Evolutionary conservation across 2,888 invertebrate genomes (phyloP).

Genomic region (Pristionchus japonicus): DNA sequence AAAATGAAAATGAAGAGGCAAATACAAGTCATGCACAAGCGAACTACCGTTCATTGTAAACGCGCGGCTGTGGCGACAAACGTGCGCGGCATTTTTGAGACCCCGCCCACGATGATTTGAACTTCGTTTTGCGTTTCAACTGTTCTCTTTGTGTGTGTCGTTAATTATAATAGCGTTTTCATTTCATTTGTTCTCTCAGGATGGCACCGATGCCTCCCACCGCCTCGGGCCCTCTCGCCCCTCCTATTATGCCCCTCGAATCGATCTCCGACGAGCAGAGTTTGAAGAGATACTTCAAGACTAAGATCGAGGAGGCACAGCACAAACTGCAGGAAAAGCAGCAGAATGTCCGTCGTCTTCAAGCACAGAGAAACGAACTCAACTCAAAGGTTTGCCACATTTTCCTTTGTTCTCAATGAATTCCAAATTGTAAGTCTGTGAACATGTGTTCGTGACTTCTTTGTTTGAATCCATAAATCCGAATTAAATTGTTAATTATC

Average conservation of each 20-base stretch:
- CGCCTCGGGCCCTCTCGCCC: not conserved
- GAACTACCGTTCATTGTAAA: not conserved
- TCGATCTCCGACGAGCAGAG: slow-evolving; percentile 57
- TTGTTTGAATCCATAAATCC: not conserved
- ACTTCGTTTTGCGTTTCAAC: not conserved
- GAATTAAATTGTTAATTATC: not conserved
- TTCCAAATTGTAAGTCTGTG: not conserved
- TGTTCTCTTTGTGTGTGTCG: not conserved
- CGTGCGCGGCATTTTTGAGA: not conserved
- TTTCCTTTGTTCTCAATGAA: not conserved
- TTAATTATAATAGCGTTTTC: not conserved
- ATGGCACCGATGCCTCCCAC: slow-evolving; percentile 47
- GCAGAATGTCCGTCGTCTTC: slow-evolving; percentile 94
- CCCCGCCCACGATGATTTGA: slow-evolving; percentile 39
- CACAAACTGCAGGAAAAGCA: slow-evolving; percentile 87
- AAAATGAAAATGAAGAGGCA: too few relatives aligned
- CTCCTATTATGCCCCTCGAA: slow-evolving; percentile 34
- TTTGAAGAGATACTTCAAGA: slow-evolving; percentile 85
- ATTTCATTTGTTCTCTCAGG: not conserved
- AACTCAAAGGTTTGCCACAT: slow-evolving; percentile 89
- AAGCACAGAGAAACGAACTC: slow-evolving; percentile 97
- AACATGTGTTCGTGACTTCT: too few relatives aligned
- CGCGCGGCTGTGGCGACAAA: not conserved
- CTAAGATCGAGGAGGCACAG: slow-evolving; percentile 96
- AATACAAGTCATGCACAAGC: too few relatives aligned